Base-by-base conservation (phyloP, 2,113 vertebrate genomes). In the Heterotis niloticus region DNA sequence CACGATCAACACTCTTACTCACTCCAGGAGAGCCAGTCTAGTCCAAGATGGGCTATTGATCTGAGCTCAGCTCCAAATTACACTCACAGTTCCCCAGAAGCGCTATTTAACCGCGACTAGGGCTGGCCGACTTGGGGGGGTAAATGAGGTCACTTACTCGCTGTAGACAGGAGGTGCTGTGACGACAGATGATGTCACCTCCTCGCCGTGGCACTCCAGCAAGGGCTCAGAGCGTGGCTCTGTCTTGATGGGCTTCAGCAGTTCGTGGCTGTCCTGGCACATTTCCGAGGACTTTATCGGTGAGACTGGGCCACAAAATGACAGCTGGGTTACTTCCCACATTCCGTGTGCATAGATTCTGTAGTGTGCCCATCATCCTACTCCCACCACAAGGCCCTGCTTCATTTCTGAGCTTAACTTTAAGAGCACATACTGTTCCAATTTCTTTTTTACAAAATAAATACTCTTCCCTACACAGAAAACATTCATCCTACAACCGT, bases 181-280 rank as follows among this genome's bases (percentile, higher is more conserved):
- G 90, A 96, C 94, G 87, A 94, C 78, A 9, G 95, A 91, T 79
- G 95, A 93, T 59, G 95, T 95, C 85, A 96, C 90, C 87, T 96
- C 94, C 75, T 95, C 95, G 82, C 92, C 90, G 84, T 93, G 94
- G 28, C 68, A 62, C 66, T 89, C 87, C 60, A 84, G 85, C 44
- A 17, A 0, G 10, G 85, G 87, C 84, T 96, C 94, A 0, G 89
- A 82, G 79, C 88, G 93, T 34, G 92, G 92, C 85, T 99, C 96
- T 24, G 91, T 88, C 93, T 98, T 99, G 89, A 98, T 96, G 85
- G 92, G 83, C 90, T 94, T 96, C 89, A 94, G 93, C 87, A 95
- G 80, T 60, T 92, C 82, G 60, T 91, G 87, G 83, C 89, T 85
- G 79, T 96, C 94, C 0, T 82, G 82, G 28, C 70, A 71, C 1